phyloP scores from a whole-genome alignment of 2,797 vertebrate species.

The Chlorospingus flavigularis region DNA sequence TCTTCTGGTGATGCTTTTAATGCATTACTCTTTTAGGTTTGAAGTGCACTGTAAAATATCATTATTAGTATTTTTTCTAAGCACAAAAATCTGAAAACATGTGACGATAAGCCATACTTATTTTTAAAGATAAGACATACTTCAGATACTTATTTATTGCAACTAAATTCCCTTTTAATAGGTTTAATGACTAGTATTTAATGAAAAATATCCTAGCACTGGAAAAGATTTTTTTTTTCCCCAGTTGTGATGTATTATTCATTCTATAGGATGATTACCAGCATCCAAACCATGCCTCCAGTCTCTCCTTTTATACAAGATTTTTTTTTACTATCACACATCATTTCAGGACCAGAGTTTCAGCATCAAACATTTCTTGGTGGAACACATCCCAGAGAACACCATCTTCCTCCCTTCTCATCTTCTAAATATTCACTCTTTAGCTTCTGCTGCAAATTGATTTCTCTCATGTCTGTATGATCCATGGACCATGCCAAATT shows the following conservation, averaged over 20 bases:
- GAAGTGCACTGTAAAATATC: not conserved
- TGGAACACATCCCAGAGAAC: not conserved
- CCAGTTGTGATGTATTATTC: not conserved
- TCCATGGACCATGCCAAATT: conserved; percentile 32
- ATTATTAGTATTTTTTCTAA: not conserved
- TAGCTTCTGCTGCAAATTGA: conserved; percentile 25
- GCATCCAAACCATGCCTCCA: not conserved
- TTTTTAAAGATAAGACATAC: not conserved
- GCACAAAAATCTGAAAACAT: not conserved
- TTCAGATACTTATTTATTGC: not conserved
- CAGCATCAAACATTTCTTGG: not conserved
- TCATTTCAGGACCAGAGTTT: not conserved
- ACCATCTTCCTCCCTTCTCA: not conserved
- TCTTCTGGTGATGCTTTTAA: not conserved
- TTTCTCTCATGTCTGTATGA: conserved; percentile 22
- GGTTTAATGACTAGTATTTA: not conserved
- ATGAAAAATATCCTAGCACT: not conserved
- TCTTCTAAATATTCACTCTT: not conserved
- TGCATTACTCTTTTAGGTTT: not conserved
- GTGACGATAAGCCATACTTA: not conserved
- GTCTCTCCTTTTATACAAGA: not conserved
- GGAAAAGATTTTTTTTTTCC: not conserved
- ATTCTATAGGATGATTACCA: not conserved
- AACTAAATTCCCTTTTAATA: not conserved
- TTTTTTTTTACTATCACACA: not conserved